Conservation (phyloP, 2,113 vertebrate species). For the Kryptolebias marmoratus region DNA sequence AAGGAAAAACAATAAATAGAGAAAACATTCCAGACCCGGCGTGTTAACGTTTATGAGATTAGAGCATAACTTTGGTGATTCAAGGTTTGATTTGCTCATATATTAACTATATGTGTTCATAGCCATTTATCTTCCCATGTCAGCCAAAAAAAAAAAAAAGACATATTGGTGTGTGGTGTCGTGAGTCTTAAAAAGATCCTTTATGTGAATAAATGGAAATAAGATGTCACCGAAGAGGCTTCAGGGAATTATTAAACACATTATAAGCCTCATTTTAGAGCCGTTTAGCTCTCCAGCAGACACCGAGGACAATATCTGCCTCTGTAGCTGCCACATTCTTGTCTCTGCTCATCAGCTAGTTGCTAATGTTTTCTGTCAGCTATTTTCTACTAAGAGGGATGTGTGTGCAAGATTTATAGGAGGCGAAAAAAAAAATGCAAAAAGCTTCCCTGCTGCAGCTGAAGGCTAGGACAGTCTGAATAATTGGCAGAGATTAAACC, state of each 20-base stretch:
- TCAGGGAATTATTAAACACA: neutral
- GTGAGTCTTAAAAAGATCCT: neutral
- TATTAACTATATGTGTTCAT: neutral
- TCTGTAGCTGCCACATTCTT: conserved; percentile 4
- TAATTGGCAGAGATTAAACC: neutral
- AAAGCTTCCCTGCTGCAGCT: neutral
- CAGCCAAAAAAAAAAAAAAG: neutral
- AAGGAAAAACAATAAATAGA: neutral
- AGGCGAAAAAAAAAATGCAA: neutral
- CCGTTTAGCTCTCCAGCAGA: neutral
- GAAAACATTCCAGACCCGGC: neutral
- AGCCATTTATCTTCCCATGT: neutral
- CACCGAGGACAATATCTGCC: conserved; percentile 1
- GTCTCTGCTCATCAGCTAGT: conserved; percentile 18
- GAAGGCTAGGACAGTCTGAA: neutral
- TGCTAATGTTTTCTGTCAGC: conserved; percentile 7
- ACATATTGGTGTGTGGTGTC: neutral
- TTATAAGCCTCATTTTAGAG: neutral
- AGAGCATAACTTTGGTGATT: neutral
- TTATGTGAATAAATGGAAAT: neutral
- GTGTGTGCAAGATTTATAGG: conserved; percentile 3
- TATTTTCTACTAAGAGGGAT: neutral
- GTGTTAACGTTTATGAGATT: neutral
- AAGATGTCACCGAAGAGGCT: neutral
- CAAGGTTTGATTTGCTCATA: neutral